These are phyloP conservation scores for Rousettus leschenaultii DNA, from an alignment of 2,113 vertebrate species.

Conservation along the genomic window DNA sequence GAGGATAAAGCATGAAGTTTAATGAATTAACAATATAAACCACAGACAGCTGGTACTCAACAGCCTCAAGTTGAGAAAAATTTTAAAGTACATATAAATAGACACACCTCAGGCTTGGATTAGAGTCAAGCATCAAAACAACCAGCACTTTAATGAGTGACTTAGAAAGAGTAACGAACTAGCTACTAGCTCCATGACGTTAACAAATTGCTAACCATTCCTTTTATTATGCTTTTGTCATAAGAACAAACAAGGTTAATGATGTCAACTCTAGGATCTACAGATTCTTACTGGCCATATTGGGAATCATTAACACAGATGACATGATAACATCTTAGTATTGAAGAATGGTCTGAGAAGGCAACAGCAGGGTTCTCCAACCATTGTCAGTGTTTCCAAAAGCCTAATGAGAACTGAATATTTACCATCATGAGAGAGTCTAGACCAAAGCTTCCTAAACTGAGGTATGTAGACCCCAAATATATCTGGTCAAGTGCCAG, in stretches of 20 bases:
- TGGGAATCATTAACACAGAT: neutral
- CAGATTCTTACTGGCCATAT: neutral
- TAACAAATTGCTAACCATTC: neutral
- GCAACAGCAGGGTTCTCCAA: neutral
- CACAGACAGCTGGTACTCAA: conserved; percentile 81
- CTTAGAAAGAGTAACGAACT: neutral
- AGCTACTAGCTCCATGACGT: neutral
- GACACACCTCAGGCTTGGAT: neutral
- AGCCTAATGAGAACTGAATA: neutral
- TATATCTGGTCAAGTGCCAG: neutral
- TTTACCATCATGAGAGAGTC: neutral
- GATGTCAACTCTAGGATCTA: neutral
- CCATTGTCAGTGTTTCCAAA: neutral
- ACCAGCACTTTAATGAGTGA: neutral
- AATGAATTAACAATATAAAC: conserved; percentile 85
- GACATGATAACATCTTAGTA: neutral
- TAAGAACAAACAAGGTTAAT: neutral
- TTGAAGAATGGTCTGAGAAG: neutral
- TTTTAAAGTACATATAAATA: conserved; percentile 33
- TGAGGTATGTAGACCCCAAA: neutral
- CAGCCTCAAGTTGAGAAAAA: conserved; percentile 52
- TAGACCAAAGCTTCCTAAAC: neutral
- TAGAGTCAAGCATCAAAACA: neutral
- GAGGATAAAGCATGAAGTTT: conserved; percentile 82
- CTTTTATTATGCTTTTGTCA: neutral